phyloP scores from a whole-genome alignment of 2,797 vertebrate species.

The Amniataba percoides region DNA sequence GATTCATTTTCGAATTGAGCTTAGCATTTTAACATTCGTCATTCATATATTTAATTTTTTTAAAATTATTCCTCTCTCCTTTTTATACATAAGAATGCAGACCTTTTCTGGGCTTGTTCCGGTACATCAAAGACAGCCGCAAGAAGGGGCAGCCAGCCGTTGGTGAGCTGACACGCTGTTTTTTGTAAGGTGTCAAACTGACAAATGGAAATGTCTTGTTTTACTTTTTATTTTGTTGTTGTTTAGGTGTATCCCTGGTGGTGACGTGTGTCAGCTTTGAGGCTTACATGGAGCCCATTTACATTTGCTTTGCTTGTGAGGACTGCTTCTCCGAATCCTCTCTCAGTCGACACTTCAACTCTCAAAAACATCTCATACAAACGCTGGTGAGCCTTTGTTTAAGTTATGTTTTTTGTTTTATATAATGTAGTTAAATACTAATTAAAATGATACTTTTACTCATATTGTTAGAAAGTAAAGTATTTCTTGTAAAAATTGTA shows the following conservation, averaged over 20 bases:
- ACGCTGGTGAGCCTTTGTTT: slow-evolving; percentile 64
- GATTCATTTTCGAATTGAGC: too few species aligned
- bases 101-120: background rate
- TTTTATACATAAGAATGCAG: background rate
- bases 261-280: slow-evolving; percentile 50
- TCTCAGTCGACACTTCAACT: slow-evolving; percentile 47
- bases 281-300: background rate
- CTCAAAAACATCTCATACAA: slow-evolving; percentile 58
- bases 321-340: background rate
- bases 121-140: background rate
- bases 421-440: background rate
- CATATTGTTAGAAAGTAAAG: background rate
- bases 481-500: too few species aligned
- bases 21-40: background rate
- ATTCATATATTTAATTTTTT: too few species aligned
- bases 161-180: slow-evolving; percentile 47
- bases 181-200: background rate
- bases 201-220: background rate
- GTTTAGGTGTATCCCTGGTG: slow-evolving; percentile 65
- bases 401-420: background rate
- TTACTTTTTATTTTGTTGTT: background rate
- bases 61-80: background rate
- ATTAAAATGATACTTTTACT: background rate
- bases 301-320: slow-evolving; percentile 73
- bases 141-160: slow-evolving; percentile 21